Evolutionary conservation across 2,888 invertebrate genomes (phyloP).

Genomic region (Watsonalla binaria): DNA sequence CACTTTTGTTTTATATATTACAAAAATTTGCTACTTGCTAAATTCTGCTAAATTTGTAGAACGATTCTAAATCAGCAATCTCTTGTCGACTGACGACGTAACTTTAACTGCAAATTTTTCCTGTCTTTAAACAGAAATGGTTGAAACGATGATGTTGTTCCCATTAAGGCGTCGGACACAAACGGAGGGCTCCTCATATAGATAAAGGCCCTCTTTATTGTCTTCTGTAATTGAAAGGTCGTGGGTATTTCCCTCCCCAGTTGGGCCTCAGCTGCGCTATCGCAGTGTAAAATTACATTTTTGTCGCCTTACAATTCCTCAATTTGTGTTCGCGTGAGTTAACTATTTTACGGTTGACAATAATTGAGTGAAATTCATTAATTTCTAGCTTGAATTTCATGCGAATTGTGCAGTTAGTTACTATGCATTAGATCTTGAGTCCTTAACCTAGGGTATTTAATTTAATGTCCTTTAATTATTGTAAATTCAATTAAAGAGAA

Average conservation of each 20-base stretch:
- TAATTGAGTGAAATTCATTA: background rate
- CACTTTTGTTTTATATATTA: no score
- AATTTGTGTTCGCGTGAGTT: slow-evolving; percentile 17
- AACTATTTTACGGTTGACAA: background rate
- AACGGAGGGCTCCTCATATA: slow-evolving; percentile 35
- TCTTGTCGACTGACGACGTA: background rate
- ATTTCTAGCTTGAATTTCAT: no score
- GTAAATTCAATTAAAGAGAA: no score
- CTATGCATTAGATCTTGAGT: no score
- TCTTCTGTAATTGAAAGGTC: slow-evolving; percentile 73
- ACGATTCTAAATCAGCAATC: background rate
- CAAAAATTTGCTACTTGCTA: no score
- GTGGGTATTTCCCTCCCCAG: slow-evolving; percentile 48
- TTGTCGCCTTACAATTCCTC: slow-evolving; percentile 39
- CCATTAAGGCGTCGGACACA: slow-evolving; percentile 27
- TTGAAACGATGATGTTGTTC: slow-evolving; percentile 23
- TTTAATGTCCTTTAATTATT: no score
- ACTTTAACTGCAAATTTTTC: background rate
- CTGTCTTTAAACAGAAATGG: slow-evolving; percentile 3
- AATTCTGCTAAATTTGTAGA: no score
- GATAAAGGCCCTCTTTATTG: slow-evolving; percentile 67
- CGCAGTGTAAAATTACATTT: slow-evolving; percentile 49
- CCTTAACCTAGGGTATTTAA: no score
- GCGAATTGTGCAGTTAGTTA: no score
- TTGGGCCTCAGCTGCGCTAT: slow-evolving; percentile 54